Base-by-base conservation (phyloP, 2,797 vertebrate species). In the Decapterus maruadsi region DNA sequence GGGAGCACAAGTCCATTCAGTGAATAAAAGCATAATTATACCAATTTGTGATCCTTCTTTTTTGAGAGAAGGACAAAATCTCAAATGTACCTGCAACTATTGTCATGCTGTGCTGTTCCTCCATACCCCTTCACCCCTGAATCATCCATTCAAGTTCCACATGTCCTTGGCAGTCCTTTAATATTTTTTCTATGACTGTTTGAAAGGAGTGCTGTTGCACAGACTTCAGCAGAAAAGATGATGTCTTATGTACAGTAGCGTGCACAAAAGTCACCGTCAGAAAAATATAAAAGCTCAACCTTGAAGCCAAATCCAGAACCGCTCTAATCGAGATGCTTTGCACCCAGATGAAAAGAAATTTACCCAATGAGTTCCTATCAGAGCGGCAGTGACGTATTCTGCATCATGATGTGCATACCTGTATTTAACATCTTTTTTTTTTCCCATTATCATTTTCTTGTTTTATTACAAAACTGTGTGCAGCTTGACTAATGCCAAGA, bases 241-340 rank as follows among this genome's bases (percentile, higher is more conserved):
- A 78, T 46, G 22, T 73, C 65, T 78, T 67, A 20, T 26, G 29
- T 70, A 60, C n/a, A 65, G 46, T n/a, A 65, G 16, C 67, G 62
- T 63, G 57, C 45, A 64, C 46, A 58, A 61, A 78, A 68, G 60
- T 75, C 48, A 64, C 63, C n/a, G 43, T 26, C n/a, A 12, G 8
- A n/a, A 4, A 58, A 73, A 62, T 51, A 60, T 48, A 65, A 84
- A 81, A 72, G 62, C 6, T 72, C n/a, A 77, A 86, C 85, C 82
- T 85, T 82, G 75, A 42, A 65, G 54, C 19, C 26, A 68, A 76
- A 79, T 16, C 8, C 20, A 63, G 4, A 17, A 54, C 17, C 45
- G 16, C 55, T 81, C 36, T 70, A 67, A 64, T 19, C 58, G 55
- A 73, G 42, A 78, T 48, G 19, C n/a, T 61, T 68, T 70, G 17